Percentiles rank a stretch among this genome's conserved stretches.
Evolutionary conservation across 2,797 vertebrate species (phyloP).

Genomic region (Crocidura indochinensis): DNA sequence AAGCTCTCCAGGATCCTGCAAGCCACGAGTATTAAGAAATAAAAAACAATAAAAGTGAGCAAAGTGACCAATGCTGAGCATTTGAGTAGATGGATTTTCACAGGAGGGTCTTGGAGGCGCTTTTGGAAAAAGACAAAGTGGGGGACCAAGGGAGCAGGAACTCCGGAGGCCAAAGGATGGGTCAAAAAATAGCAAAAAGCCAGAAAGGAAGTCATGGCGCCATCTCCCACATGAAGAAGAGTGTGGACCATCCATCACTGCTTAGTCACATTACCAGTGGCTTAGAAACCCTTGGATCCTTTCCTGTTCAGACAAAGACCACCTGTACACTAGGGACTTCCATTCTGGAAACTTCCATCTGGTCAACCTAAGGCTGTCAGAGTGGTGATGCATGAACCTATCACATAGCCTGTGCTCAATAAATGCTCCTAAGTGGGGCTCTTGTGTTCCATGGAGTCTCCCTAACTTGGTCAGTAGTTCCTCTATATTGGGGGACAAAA

Average conservation of each 20-base stretch:
- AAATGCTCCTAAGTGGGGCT: not conserved
- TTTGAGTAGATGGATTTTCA: conserved; percentile 68
- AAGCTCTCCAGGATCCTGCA: conserved; percentile 48
- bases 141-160: too few species aligned
- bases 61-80: conserved; percentile 27
- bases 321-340: not conserved
- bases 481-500: not conserved
- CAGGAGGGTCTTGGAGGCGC: not conserved
- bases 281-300: not conserved
- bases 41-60: conserved; percentile 37
- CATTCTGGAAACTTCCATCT: conserved; percentile 15
- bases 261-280: not conserved
- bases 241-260: not conserved
- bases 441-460: conserved; percentile 37
- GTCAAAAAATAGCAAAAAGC: not conserved
- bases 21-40: conserved; percentile 40
- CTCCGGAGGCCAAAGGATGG: not conserved
- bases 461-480: not conserved
- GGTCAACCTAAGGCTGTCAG: not conserved
- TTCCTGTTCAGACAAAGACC: conserved; percentile 13
- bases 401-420: not conserved
- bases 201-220: not conserved
- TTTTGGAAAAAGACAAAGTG: conserved; percentile 53
- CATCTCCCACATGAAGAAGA: not conserved
- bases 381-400: not conserved